Base-by-base conservation (phyloP, 1,140 invertebrate genomes). In the Drosophila yakuba region DNA sequence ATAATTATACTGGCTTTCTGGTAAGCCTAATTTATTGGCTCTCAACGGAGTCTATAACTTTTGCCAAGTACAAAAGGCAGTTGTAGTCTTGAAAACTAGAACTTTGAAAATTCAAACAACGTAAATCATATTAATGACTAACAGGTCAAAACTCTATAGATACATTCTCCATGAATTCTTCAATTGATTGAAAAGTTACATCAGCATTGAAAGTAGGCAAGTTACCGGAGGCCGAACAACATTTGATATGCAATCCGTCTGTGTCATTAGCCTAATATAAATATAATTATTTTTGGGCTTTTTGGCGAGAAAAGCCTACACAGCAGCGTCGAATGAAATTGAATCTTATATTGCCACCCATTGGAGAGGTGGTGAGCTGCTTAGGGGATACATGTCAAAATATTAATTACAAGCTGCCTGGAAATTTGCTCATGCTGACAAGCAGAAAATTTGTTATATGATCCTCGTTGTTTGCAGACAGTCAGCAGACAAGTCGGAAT, bases 341-440 rank as follows among this genome's bases (percentile, higher is more conserved):
- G 43, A 75, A 56, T 44, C 73, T 59, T 48, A 23, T 25, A 39
- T 17, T 28, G 28, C 43, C 51, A 20, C 48, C 39, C 43, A 35
- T 17, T 58, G 38, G n/a, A 28, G 41, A 15, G 20, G 48, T 1
- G 45, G 12, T 3, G 8, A 6, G 4, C 41, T 15, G 23, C 23
- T 4, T 4, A 25, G 10, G 23, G 32, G 35, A 23, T 52, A 25
- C 48, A 63, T 59, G 64, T 59, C 76, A 76, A 67, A 75, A 83
- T 84, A 84, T 84, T 84, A 84, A 84, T 84, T 84, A 84, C 76
- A 60, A 6, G 72, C 58, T 80, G 64, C 72, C 72, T 73, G 50
- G 57, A 54, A 54, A 57, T 72, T 75, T 60, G 54, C 73, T 73
- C 66, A 56, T 52, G 69, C 54, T 38, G 55, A 60, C 60, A 72